Percentiles rank a stretch among this genome's conserved stretches.
phyloP scores from a whole-genome alignment of 2,888 invertebrate genomes.

The Glomeris marginata region DNA sequence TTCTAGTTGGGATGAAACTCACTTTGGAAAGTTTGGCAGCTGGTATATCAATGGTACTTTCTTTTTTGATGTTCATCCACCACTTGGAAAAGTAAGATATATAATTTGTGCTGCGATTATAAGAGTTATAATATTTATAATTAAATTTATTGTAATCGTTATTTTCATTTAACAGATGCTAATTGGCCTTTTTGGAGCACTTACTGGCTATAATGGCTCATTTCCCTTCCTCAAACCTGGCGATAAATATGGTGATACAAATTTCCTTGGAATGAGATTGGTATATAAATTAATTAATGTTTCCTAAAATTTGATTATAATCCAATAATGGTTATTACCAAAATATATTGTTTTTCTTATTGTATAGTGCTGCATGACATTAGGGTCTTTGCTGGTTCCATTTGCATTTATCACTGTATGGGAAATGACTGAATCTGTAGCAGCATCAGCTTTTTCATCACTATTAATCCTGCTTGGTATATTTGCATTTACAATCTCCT shows the following conservation, averaged over 20 bases:
- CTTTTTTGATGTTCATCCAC: slow-evolving; percentile 97
- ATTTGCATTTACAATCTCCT: slow-evolving; percentile 14
- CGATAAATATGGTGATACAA: slow-evolving; percentile 76
- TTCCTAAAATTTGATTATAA: too few relatives aligned
- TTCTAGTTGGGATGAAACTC: slow-evolving; percentile 80
- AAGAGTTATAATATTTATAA: too few relatives aligned
- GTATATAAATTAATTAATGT: too few relatives aligned
- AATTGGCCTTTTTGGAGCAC: slow-evolving; percentile 75
- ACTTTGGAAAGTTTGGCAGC: slow-evolving; percentile 97
- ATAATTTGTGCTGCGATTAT: not conserved
- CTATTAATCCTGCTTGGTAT: slow-evolving; percentile 69
- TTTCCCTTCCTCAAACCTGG: slow-evolving; percentile 93
- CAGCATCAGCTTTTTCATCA: slow-evolving; percentile 63
- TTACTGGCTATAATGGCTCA: slow-evolving; percentile 85
- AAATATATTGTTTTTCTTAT: slow-evolving; percentile 17
- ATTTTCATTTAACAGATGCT: slow-evolving; percentile 56
- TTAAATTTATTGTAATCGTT: too few relatives aligned
- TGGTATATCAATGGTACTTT: slow-evolving; percentile 97
- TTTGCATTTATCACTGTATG: slow-evolving; percentile 72
- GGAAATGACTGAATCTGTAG: slow-evolving; percentile 69
- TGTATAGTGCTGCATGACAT: slow-evolving; percentile 72
- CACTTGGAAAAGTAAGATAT: slow-evolving; percentile 69
- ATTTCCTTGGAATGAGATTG: slow-evolving; percentile 83
- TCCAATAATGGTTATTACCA: too few relatives aligned
- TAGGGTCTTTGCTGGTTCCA: slow-evolving; percentile 75